Base-by-base conservation (phyloP, 2,888 invertebrate species). In the Acleris literana region DNA sequence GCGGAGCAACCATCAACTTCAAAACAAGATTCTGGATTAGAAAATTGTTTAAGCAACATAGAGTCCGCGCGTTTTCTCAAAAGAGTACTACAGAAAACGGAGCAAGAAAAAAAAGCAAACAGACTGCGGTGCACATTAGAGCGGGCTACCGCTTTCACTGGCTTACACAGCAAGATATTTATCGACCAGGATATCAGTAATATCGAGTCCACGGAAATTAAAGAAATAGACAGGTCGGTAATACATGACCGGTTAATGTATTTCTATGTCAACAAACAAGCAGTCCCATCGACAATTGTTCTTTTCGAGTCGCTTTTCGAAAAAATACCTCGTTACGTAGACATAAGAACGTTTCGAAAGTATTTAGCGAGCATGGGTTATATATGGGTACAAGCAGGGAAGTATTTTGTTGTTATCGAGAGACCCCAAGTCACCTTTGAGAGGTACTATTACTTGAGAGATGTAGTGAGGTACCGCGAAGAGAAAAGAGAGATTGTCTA, bases 381-480 rank as follows among this genome's bases (percentile, higher is more conserved):
- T 57, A 69, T 79, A 11, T 84, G 82, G 83, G 73, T 77, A 53
- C 72, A 70, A 11, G 46, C 77, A 4, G 9, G 33, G 0, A 49
- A 64, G 0, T 9, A 17, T 3, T 71, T 71, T n/a, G 77, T 78
- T 0, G 71, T 86, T 2, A 71, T 81, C 1, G 86, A 87, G 63
- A 77, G 74, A 11, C 85, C 85, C 0, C 17, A 56, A 5, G 69
- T 82, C 3, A 72, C 71, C 1, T 81, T 77, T 2, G 83, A 85
- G 63, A 78, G 85, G 16, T 72, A 76, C 25, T 69, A 63, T 7
- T 86, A 82, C 67, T 67, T 86, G 48, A 80, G 71, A n/a, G 69
- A 68, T 2, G 72, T 84, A 5, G 52, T 58, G 0, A 43, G 68
- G 0, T 67, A 64, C 43, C 72, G 79, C 11, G 16, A 68, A 11